Conservation (phyloP, 2,113 vertebrate species). For the Tautogolabrus adspersus region DNA sequence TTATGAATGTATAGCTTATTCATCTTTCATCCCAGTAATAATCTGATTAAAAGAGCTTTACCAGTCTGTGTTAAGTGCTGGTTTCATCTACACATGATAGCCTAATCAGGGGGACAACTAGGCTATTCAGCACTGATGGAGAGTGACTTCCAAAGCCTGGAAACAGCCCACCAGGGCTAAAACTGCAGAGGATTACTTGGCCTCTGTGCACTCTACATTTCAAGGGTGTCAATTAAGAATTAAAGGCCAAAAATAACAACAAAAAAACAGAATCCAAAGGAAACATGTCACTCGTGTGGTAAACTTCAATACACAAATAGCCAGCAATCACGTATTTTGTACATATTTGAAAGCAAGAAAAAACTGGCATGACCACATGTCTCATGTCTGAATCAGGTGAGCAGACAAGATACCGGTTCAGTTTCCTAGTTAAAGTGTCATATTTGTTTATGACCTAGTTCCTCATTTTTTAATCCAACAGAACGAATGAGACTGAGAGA, state of each 20-base stretch:
- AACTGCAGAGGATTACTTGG: not conserved
- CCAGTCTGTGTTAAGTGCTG: slow-evolving; percentile 71
- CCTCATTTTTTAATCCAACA: slow-evolving; percentile 64
- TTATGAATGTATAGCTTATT: slow-evolving; percentile 37
- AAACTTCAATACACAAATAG: not conserved
- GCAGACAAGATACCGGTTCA: not conserved
- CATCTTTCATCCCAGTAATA: slow-evolving; percentile 63
- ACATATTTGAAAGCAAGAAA: too few species aligned
- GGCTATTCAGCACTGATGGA: slow-evolving; percentile 50
- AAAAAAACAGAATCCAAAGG: not conserved
- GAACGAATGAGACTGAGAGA: slow-evolving; percentile 14
- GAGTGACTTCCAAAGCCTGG: slow-evolving; percentile 45
- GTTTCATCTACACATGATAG: slow-evolving; percentile 74
- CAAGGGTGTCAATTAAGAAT: not conserved
- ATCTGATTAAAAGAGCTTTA: slow-evolving; percentile 80
- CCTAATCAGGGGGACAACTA: slow-evolving; percentile 66
- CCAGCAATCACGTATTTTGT: too few species aligned
- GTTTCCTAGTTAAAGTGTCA: slow-evolving; percentile 44
- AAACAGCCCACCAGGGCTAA: slow-evolving; percentile 30
- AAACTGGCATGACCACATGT: not conserved
- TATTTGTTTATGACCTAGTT: slow-evolving; percentile 65
- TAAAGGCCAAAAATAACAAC: not conserved
- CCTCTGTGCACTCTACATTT: not conserved
- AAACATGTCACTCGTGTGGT: not conserved
- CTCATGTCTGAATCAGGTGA: slow-evolving; percentile 3